Evolutionary conservation across 2,113 vertebrate genomes (phyloP), one percentile per base, ranked within the genome.

Genomic region (Aegypius monachus): DNA sequence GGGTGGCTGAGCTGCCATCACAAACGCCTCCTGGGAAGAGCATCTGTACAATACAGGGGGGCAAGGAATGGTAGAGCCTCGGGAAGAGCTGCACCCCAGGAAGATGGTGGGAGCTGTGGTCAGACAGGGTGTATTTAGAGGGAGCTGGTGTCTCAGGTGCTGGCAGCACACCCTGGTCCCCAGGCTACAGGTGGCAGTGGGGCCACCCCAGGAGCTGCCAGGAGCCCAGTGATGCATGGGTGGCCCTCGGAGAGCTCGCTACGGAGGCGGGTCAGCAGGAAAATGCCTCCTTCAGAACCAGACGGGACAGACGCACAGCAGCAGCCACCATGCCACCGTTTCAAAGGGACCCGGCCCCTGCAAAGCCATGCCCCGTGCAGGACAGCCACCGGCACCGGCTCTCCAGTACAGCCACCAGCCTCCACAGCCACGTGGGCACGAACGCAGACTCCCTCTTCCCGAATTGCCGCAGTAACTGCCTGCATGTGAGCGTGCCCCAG

Each of bases 401-500:
- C 45, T 26, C 48, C 5, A 3, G 2, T 19, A 11, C 7, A 31
- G 50, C 58, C 59, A 59, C 34, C 59, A 38, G 43, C 43, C 17
- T 66, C 45, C 72, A 26, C 0, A 1, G 71, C 16, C 8, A 8
- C 2, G 1, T 2, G 38, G 66, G 43, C 45, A 55, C 1, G 2
- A 55, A 43, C 3, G 1, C 47, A 47, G n/a, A n/a, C 43, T 43
- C 45, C 38, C 43, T 66, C 21, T 22, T 32, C 13, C 43, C 21
- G 0, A 36, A 32, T 1, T 1, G 1, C 23, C 1, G 4, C 61
- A 23, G 6, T 31, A 66, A 36, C 22, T 7, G 13, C 10, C 36
- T 4, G 0, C 13, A 4, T 4, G 13, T 42, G 59, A 88, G 31
- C 10, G 19, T 0, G 4, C 7, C 48, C 18, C 61, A 40, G 66